These are phyloP conservation scores for Nezara viridula DNA, from an alignment of 2,888 invertebrate species.

Conservation along the genomic window DNA sequence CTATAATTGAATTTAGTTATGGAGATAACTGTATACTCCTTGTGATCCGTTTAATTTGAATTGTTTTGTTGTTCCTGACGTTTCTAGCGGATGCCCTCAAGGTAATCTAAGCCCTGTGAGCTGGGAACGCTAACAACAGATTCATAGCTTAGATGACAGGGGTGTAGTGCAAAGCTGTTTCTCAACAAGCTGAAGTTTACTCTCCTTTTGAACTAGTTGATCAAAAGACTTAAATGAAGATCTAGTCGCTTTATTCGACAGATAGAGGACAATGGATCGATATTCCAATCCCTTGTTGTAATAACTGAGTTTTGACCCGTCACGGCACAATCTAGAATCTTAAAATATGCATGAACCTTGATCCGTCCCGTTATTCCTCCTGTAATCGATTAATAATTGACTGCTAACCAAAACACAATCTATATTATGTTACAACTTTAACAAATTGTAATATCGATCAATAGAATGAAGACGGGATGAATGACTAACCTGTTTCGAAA, in stretches of 20 bases:
- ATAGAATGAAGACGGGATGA: too few relatives aligned
- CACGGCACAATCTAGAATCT: neutral
- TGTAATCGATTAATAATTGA: neutral
- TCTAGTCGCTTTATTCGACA: neutral
- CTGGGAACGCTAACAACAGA: neutral
- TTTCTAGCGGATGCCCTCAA: neutral
- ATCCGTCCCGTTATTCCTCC: neutral
- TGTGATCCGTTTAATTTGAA: neutral
- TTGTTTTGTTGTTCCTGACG: constrained; percentile 11
- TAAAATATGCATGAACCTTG: neutral
- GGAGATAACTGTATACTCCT: neutral
- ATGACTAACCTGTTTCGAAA: too few relatives aligned
- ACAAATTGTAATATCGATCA: too few relatives aligned
- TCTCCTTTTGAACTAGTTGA: constrained; percentile 4
- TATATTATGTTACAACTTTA: neutral
- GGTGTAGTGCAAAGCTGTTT: neutral
- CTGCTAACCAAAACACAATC: neutral
- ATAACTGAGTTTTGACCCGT: neutral
- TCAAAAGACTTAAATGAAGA: constrained; percentile 3
- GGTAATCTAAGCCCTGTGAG: neutral
- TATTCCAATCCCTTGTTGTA: constrained; percentile 14
- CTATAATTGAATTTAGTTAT: neutral
- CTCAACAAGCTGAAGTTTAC: neutral
- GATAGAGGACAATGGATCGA: neutral
- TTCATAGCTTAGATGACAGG: neutral